Percentiles rank a stretch among this genome's conserved stretches.
Conservation (phyloP, 2,888 invertebrate genomes). For the Clivina fossor region DNA sequence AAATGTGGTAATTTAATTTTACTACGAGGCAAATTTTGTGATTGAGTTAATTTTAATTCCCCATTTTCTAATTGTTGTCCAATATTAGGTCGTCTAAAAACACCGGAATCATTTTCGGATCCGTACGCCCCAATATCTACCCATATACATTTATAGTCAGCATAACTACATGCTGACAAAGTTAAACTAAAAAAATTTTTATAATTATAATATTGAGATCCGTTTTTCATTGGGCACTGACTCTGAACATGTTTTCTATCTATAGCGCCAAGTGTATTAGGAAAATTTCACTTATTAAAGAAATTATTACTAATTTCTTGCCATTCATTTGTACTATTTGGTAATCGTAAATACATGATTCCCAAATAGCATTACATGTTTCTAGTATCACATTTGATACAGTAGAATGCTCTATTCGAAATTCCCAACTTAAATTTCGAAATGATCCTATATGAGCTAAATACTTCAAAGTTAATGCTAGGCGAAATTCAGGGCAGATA, state of each 20-base stretch:
- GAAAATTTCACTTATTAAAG: too few relatives aligned
- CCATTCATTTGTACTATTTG: too few relatives aligned
- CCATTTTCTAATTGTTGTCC: conserved; percentile 1
- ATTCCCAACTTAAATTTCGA: conserved; percentile 6
- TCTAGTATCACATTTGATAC: conserved; percentile 1
- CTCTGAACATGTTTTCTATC: too few relatives aligned
- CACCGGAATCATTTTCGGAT: conserved; percentile 7
- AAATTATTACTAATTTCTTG: too few relatives aligned
- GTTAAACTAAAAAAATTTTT: too few relatives aligned
- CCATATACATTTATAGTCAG: too few relatives aligned
- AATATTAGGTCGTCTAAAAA: conserved; percentile 11
- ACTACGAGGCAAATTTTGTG: conserved; percentile 11
- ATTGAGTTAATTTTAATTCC: conserved; percentile 1
- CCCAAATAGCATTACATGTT: conserved; percentile 5
- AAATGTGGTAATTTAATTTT: background rate
- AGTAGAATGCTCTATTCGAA: conserved; percentile 2
- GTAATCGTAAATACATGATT: background rate
- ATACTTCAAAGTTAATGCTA: conserved; percentile 4
- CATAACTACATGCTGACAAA: too few relatives aligned
- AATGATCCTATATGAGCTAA: conserved; percentile 1
- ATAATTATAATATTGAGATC: too few relatives aligned
- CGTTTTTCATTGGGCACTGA: too few relatives aligned
- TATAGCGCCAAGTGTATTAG: too few relatives aligned
- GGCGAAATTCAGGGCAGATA: conserved; percentile 4
- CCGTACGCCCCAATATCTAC: too few relatives aligned